phyloP scores from a whole-genome alignment of 2,888 invertebrate species.

The Orchesella flavescens region DNA sequence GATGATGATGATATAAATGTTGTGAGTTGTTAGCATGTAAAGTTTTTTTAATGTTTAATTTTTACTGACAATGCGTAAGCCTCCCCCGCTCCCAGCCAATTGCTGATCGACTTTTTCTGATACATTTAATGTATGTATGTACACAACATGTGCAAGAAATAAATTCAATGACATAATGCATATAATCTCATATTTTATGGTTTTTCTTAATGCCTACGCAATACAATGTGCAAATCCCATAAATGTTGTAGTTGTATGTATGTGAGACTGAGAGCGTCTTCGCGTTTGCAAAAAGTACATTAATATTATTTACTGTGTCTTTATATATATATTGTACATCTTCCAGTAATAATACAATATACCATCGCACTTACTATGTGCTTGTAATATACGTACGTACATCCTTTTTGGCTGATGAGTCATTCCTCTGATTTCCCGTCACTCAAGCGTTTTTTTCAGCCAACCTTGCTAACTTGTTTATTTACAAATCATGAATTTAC shows the following conservation, averaged over 20 bases:
- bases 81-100: conserved; percentile 28
- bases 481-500: background rate
- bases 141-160: background rate
- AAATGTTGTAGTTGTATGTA: background rate
- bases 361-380: background rate
- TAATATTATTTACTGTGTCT: too few species aligned
- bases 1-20: background rate
- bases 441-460: background rate
- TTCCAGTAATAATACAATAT: background rate
- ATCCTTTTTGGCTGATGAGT: conserved; percentile 47
- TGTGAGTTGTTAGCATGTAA: background rate
- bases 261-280: background rate
- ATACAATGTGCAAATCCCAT: too few species aligned
- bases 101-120: background rate
- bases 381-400: background rate
- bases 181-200: background rate
- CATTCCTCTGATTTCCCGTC: conserved; percentile 18
- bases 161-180: background rate
- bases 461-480: conserved; percentile 25
- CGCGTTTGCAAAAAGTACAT: background rate
- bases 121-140: too few species aligned
- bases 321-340: background rate
- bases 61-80: conserved; percentile 9
- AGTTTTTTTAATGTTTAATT: background rate
- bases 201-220: background rate